Evolutionary conservation across 23 tunicate species (phyloP), one percentile per base, ranked within the genome.

Genomic region (Ciona savignyi): DNA sequence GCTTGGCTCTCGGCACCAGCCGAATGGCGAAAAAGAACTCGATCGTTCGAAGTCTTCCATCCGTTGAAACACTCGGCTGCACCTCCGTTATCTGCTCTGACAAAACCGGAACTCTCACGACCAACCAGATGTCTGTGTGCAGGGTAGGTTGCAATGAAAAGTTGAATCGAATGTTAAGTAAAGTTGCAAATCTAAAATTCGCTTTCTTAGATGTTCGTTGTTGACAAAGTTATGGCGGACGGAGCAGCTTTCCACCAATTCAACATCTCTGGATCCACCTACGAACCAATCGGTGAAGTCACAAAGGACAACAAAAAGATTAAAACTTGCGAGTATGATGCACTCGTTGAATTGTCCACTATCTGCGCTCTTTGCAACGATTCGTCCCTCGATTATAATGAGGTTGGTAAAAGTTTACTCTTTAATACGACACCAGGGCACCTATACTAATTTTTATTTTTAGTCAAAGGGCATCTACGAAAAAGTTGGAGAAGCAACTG

Each of bases 1-100:
- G 99, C 70, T 70, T 95, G 66, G 99, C 99, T 29, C 99, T 95
- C 28, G 99, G 99, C 30, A 95, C 99, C 27, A 76, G 96, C 35
- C 29, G 99, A 65, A 95, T 95, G 99, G 99, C 99, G 20, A 95
- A 90, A 69, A 95, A 95, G 85, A 95, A 95, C 93, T 95, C 99
- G 27, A 95, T 95, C 61, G 99, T 95, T 0, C 76, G 99, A 27
- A 83, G 92, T 60, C 78, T 95, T 27, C 99, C 99, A 23, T 95
- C 99, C 0, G 99, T 95, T 3, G 93, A 95, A 84, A 95, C 99
- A 2, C 77, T 95, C 25, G 99, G 99, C 4, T 95, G 99, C 73
- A 95, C 99, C 27, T 95, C 99, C 6, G 99, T 95, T 0, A 95
- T 95, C 51, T 95, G 99, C 85, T 95, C 99, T 23, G 99, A 95